Evolutionary conservation across 2,113 vertebrate species (phyloP).

Genomic region (Chloropsis cyanopogon): DNA sequence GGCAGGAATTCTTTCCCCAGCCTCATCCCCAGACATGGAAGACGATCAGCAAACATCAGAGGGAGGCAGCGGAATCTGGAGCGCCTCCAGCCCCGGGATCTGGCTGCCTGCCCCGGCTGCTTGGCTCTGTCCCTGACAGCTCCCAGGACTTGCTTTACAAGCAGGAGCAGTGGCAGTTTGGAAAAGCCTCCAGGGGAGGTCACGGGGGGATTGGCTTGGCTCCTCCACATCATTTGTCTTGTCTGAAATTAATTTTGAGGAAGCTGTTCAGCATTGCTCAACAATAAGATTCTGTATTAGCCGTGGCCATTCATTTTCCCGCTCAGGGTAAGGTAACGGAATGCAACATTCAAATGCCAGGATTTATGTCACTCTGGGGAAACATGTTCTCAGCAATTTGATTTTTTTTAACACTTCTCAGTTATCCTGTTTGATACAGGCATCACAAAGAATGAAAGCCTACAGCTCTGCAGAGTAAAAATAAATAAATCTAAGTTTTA

Average conservation of each 20-base stretch:
- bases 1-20: background rate
- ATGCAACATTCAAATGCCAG: background rate
- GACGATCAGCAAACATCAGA: slow-evolving; percentile 7
- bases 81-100: background rate
- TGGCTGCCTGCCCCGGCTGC: background rate
- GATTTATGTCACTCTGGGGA: slow-evolving; percentile 35
- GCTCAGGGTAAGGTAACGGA: background rate
- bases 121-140: slow-evolving; percentile 29
- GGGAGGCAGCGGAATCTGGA: background rate
- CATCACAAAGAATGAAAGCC: background rate
- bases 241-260: slow-evolving; percentile 52
- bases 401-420: background rate
- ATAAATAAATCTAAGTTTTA: background rate
- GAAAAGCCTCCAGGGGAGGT: slow-evolving; percentile 45
- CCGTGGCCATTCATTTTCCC: background rate
- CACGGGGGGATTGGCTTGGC: background rate
- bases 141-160: slow-evolving; percentile 36
- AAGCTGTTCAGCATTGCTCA: background rate
- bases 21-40: background rate
- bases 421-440: background rate
- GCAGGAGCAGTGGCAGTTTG: slow-evolving; percentile 34
- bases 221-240: slow-evolving; percentile 33
- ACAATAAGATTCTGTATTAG: background rate
- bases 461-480: background rate
- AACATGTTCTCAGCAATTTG: background rate